phyloP scores from a whole-genome alignment of 2,113 vertebrate species.

The Helogale parvula region DNA sequence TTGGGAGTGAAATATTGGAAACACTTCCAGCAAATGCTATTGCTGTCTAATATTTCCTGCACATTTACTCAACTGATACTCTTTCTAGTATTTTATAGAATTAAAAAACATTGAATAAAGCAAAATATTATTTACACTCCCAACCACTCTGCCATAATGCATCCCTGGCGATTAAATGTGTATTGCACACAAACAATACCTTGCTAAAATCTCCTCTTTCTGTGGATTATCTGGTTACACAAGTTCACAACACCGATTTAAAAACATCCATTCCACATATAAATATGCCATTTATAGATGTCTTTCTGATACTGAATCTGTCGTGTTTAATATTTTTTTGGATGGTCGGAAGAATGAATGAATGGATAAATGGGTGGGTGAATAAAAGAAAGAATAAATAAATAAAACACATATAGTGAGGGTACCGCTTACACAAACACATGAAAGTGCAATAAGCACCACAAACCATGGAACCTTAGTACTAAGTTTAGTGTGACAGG shows the following conservation, averaged over 20 bases:
- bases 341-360: background rate
- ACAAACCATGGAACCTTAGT: background rate
- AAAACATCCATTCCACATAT: background rate
- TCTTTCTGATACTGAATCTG: background rate
- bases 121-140: background rate
- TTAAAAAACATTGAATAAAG: background rate
- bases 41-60: background rate
- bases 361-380: background rate
- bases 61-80: background rate
- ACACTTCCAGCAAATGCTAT: background rate
- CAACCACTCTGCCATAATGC: background rate
- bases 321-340: background rate
- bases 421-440: background rate
- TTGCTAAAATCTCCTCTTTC: background rate
- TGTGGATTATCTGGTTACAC: background rate
- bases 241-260: background rate
- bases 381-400: background rate
- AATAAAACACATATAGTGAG: background rate
- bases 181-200: background rate
- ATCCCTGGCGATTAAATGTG: too few species aligned
- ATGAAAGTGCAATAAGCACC: background rate
- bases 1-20: background rate
- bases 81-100: background rate
- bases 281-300: background rate
- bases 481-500: too few species aligned